phyloP scores from a whole-genome alignment of 2,113 vertebrate genomes.

The Perccottus glenii region DNA sequence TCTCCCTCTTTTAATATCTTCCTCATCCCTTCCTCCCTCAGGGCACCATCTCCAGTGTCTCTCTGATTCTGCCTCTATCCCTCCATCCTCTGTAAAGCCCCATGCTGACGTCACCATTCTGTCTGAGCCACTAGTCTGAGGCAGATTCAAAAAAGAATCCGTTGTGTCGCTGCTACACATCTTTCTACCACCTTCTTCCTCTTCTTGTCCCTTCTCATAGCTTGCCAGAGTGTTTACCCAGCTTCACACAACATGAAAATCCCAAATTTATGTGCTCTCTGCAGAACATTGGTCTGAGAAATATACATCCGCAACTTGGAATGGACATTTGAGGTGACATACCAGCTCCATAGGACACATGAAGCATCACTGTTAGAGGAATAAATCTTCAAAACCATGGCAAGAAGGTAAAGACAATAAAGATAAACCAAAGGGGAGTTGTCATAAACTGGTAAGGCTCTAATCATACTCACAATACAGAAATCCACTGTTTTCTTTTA shows the following conservation, averaged over 20 bases:
- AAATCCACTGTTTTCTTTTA: no score
- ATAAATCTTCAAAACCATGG: no score
- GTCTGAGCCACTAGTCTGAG: conserved; percentile 68
- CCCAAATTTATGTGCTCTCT: conserved; percentile 23
- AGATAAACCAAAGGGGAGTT: no score
- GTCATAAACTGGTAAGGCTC: no score
- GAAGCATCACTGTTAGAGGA: no score
- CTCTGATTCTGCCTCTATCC: conserved; percentile 63
- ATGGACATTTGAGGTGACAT: no score
- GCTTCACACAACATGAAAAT: conserved; percentile 29
- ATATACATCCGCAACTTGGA: background rate
- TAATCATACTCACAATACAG: no score
- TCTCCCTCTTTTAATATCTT: conserved; percentile 57
- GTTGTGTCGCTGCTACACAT: conserved; percentile 40
- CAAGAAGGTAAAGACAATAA: no score
- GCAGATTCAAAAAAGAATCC: conserved; percentile 66
- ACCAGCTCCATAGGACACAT: no score
- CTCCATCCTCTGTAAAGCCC: conserved; percentile 63
- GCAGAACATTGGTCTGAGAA: background rate
- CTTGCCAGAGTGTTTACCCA: conserved; percentile 39
- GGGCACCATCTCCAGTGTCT: conserved; percentile 62
- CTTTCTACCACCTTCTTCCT: conserved; percentile 24
- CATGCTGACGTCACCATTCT: conserved; percentile 64
- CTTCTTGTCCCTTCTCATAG: conserved; percentile 8
- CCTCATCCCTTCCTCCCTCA: conserved; percentile 65